Evolutionary conservation across 92 coral and sea anemone genomes (phyloP), one percentile per base, ranked within the genome.

Genomic region (Montipora capitata): DNA sequence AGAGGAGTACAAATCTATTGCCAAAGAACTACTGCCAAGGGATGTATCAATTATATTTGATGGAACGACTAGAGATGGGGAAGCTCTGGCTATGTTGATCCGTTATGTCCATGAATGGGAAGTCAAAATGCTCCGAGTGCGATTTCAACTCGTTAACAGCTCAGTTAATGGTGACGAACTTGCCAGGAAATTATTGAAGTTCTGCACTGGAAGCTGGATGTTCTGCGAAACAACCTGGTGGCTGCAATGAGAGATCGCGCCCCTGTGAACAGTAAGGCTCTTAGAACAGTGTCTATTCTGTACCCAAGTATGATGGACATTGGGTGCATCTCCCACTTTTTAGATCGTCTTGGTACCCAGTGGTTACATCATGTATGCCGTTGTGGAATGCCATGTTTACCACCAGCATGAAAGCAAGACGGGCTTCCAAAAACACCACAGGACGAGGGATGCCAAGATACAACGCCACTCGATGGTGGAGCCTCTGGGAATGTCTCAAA

Each of bases 191-290:
- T 88, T 48, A 73, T 88, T 57, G 87, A 76, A 59, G 88, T 82
- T 20, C 75, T 88, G 76, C 82, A 74, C 68, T 48, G 81, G 48
- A 88, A 81, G 82, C 92, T 88, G 39, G 82, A 70, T 82, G 63
- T 88, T 67, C 63, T 76, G 57, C 87, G 76, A 54, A 54, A 64
- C 69, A 51, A 74, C 38, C 82, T 88, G 38, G 43, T 88, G 35
- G 92, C 83, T 70, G 83, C 76, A 40, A 88, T 81, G 88, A 75
- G 88, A 59, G 92, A 88, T 68, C 39, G 92, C 54, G 92, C 92
- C 16, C 41, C 77, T 41, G 92, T 88, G 69, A 81, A 88, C 69
- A 83, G 54, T 52, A 70, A 54, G 54, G 92, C 88, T 73, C 76
- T 88, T 41, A 76, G 75, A 20, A 20, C 27, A 27, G 35, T 27